These are phyloP conservation scores for Falco berigora DNA, from an alignment of 2,797 vertebrate genomes.

Conservation along the genomic window DNA sequence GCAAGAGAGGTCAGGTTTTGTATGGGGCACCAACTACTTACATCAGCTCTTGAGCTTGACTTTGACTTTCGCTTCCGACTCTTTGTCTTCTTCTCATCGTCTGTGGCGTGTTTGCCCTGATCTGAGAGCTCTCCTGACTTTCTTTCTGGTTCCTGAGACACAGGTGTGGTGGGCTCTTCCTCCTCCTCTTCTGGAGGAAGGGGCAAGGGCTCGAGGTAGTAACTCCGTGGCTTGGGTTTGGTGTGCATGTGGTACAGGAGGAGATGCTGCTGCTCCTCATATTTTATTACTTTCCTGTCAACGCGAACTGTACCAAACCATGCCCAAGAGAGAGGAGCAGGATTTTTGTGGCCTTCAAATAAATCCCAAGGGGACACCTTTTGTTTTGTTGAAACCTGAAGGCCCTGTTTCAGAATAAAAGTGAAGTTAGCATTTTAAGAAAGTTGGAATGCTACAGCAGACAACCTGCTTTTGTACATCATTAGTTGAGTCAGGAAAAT, in stretches of 20 bases:
- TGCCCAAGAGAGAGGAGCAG: conserved; percentile 76
- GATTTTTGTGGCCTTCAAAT: conserved; percentile 75
- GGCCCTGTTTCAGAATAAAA: conserved; percentile 63
- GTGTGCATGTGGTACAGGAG: conserved; percentile 71
- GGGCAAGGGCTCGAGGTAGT: conserved; percentile 76
- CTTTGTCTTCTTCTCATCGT: conserved; percentile 74
- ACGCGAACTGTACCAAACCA: conserved; percentile 76
- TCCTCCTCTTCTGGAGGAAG: conserved; percentile 75
- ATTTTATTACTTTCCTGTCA: conserved; percentile 70
- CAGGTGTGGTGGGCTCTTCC: conserved; percentile 68
- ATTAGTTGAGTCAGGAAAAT: neutral
- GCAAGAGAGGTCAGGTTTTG: neutral
- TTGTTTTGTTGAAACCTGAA: conserved; percentile 76
- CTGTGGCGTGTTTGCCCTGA: conserved; percentile 56
- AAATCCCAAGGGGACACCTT: conserved; percentile 77
- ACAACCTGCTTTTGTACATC: neutral
- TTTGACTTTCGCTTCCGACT: conserved; percentile 73
- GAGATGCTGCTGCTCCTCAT: conserved; percentile 74
- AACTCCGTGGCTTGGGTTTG: conserved; percentile 72
- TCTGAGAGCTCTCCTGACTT: conserved; percentile 69
- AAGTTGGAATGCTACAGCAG: neutral
- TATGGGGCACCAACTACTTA: conserved; percentile 18
- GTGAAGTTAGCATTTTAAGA: neutral
- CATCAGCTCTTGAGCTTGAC: conserved; percentile 65
- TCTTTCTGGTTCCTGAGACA: conserved; percentile 71